Percentiles rank a stretch among this genome's conserved stretches.
These are phyloP conservation scores for Myotis vivesi DNA, from an alignment of 2,797 vertebrate species.

Conservation along the genomic window DNA sequence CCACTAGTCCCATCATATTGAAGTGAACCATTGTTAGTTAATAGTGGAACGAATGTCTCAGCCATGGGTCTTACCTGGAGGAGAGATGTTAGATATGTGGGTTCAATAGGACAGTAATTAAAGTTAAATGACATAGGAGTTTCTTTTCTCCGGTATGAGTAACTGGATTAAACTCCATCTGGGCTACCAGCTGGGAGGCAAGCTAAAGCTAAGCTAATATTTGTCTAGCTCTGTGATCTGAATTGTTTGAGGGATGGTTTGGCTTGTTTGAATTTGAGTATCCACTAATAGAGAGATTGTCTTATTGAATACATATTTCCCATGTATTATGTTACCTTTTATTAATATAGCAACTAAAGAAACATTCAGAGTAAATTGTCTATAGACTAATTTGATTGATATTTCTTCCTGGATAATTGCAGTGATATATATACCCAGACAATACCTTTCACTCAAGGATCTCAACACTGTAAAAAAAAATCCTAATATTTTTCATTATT, in stretches of 20 bases:
- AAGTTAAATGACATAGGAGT: conserved; percentile 36
- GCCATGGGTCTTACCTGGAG: background rate
- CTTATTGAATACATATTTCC: conserved; percentile 71
- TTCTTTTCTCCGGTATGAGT: conserved; percentile 37
- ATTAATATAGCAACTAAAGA: conserved; percentile 67
- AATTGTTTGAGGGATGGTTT: conserved; percentile 63
- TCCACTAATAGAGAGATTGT: conserved; percentile 68
- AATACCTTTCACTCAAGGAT: conserved; percentile 23
- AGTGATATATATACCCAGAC: background rate
- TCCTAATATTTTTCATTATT: background rate
- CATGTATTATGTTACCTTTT: conserved; percentile 69
- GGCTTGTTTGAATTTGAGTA: conserved; percentile 71
- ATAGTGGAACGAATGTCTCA: background rate
- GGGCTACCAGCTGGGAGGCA: conserved; percentile 68
- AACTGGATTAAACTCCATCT: conserved; percentile 50
- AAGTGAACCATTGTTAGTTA: background rate
- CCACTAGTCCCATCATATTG: background rate
- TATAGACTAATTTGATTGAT: conserved; percentile 42
- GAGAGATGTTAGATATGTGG: background rate
- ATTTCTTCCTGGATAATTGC: conserved; percentile 42
- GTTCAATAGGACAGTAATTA: background rate
- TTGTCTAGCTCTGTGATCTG: conserved; percentile 61
- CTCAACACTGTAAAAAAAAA: background rate
- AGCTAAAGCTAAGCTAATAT: conserved; percentile 75
- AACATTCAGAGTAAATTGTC: conserved; percentile 70